A percentile compares a stretch with the other conserved stretches of the same genome.
Conservation (phyloP, 2,888 invertebrate genomes). For the Tortricodes alternella region DNA sequence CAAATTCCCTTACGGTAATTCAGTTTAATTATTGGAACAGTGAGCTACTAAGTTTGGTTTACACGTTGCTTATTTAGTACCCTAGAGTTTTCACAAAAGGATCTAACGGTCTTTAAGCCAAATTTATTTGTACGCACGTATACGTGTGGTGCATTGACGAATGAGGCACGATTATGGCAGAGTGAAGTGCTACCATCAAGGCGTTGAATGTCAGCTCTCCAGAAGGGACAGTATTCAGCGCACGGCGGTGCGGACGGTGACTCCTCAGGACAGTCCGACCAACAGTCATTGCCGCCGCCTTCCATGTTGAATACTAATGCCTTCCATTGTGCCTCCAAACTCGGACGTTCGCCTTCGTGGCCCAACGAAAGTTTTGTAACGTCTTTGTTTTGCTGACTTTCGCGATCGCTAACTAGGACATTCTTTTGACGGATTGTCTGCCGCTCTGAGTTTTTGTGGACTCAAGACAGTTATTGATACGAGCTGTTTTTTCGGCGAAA, state of each 20-base stretch:
- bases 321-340: slow-evolving; percentile 59
- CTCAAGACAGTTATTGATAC: slow-evolving; percentile 41
- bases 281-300: slow-evolving; percentile 58
- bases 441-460: slow-evolving; percentile 39
- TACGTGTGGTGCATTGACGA: slow-evolving; percentile 69
- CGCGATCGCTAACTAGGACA: slow-evolving; percentile 68
- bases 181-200: slow-evolving; percentile 57
- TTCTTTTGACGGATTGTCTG: slow-evolving; percentile 51
- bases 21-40: background rate
- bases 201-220: slow-evolving; percentile 61
- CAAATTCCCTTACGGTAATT: background rate
- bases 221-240: slow-evolving; percentile 64
- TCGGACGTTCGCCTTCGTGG: slow-evolving; percentile 54
- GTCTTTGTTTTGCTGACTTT: slow-evolving; percentile 73
- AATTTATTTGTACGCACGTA: slow-evolving; percentile 55
- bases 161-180: slow-evolving; percentile 63
- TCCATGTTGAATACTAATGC: slow-evolving; percentile 72
- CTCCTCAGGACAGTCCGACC: slow-evolving; percentile 71
- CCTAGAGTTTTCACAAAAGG: slow-evolving; percentile 46
- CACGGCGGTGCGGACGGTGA: slow-evolving; percentile 74
- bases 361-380: slow-evolving; percentile 73
- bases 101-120: slow-evolving; percentile 66
- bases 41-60: background rate
- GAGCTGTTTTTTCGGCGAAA: slow-evolving; percentile 30
- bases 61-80: slow-evolving; percentile 21